Percentiles rank a stretch among this genome's conserved stretches.
Conservation (phyloP, 92 coral and sea anemone genomes). For the Meandrina meandrites region DNA sequence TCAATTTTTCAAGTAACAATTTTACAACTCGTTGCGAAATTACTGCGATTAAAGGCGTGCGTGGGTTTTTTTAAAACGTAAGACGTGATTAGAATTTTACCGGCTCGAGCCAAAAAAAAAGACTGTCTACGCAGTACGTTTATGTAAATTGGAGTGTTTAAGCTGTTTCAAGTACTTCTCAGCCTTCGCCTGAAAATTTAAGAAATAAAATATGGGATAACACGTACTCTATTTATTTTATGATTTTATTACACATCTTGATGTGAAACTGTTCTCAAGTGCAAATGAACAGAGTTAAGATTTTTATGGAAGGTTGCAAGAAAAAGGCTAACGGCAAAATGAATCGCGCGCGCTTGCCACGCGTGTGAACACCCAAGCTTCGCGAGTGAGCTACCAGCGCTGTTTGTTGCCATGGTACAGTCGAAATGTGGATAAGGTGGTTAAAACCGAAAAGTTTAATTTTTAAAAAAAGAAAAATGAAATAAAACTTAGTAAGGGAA, state of each 20-base stretch:
- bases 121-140: not conserved
- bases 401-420: not conserved
- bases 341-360: not conserved
- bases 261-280: not conserved
- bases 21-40: not conserved
- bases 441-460: not conserved
- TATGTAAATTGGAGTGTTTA: not conserved
- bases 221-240: not conserved
- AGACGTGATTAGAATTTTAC: slow-evolving; percentile 25
- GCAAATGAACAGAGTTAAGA: not conserved
- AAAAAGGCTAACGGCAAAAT: not conserved
- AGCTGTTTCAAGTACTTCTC: slow-evolving; percentile 1
- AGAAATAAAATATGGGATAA: not conserved
- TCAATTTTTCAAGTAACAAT: not conserved
- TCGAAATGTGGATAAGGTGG: not conserved
- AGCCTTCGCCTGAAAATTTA: not conserved
- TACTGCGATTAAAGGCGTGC: not conserved
- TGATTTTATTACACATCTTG: not conserved
- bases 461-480: not conserved
- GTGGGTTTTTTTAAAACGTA: not conserved
- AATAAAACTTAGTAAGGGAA: not conserved
- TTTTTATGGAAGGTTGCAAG: not conserved
- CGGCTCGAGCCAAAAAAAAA: not conserved
- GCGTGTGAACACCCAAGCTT: not conserved
- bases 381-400: not conserved